Base-by-base conservation (phyloP, 2,888 invertebrate genomes). In the Acrocyrtus sp. region DNA sequence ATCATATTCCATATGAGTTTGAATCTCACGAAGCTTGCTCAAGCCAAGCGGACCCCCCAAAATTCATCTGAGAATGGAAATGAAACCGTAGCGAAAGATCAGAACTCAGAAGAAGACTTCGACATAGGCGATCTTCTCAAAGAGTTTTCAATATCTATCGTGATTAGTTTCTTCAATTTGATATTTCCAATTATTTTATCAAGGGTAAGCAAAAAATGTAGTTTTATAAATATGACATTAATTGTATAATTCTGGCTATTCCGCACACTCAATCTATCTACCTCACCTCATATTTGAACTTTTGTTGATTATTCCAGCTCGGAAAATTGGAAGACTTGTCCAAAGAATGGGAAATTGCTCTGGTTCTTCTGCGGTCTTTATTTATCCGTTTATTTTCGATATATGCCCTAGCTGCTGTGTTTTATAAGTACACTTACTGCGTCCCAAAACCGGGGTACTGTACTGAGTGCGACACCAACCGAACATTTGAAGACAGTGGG, bases 311-410 rank as follows among this genome's bases (percentile, higher is more conserved):
- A 24, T 21, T 29, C n/a, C n/a, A 79, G 79, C 66, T 79, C 47
- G 79, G 79, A 8, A 77, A 78, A 67, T 65, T 77, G 58, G 78
- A 78, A 22, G 75, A 79, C 22, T 74, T 60, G 27, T 72, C 74
- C 0, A 48, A 43, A 3, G 73, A 76, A 51, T 67, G 66, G 26
- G 72, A 72, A 34, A 69, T 70, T 19, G 60, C 77, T 19, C 48
- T 68, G 0, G 57, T 78, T n/a, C 57, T 78, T 3, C 74, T 78
- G 10, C 72, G 79, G 26, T 50, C 78, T 15, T 54, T 78, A 1
- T 70, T 76, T 39, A 57, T 79, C 43, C 75, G 72, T 12, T 19
- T 75, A 15, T 58, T 60, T 58, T 73, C 72, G 39, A 62, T 78
- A 39, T 74, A 45, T 21, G 73, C 75, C 17, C 57, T 66, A 17